Evolutionary conservation across 2,113 vertebrate genomes (phyloP).

Genomic region (Laterallus jamaicensis): DNA sequence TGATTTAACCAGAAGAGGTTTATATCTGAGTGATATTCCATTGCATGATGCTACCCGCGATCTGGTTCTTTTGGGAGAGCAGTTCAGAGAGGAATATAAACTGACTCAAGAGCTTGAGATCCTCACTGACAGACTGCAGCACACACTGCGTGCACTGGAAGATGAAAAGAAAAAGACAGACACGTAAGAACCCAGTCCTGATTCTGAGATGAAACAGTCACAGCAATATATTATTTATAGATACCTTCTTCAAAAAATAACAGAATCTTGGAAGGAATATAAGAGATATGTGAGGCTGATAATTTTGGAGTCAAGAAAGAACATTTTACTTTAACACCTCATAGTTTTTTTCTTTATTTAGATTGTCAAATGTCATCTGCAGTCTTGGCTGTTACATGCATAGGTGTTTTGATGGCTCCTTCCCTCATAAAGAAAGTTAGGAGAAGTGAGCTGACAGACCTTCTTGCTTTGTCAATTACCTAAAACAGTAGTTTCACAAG

Average conservation of each 20-base stretch:
- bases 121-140: conserved; percentile 95
- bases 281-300: not conserved
- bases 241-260: not conserved
- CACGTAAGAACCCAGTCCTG: conserved; percentile 80
- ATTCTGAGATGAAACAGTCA: conserved; percentile 14
- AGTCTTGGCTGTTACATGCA: not conserved
- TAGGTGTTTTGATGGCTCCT: not conserved
- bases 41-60: conserved; percentile 96
- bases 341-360: not conserved
- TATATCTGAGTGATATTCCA: conserved; percentile 97
- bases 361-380: not conserved
- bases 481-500: not conserved
- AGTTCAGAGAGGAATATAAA: conserved; percentile 98
- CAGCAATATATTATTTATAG: conserved; percentile 30
- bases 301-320: conserved; percentile 20
- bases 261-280: not conserved
- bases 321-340: not conserved
- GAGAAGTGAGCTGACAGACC: not conserved
- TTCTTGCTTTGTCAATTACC: not conserved
- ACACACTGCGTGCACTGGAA: conserved; percentile 93
- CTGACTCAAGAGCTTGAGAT: conserved; percentile 97
- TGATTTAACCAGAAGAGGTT: conserved; percentile 92
- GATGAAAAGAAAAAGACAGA: conserved; percentile 99
- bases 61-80: conserved; percentile 95
- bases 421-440: not conserved